Base-by-base conservation (phyloP, 2,113 vertebrate species). In the Eonycteris spelaea region DNA sequence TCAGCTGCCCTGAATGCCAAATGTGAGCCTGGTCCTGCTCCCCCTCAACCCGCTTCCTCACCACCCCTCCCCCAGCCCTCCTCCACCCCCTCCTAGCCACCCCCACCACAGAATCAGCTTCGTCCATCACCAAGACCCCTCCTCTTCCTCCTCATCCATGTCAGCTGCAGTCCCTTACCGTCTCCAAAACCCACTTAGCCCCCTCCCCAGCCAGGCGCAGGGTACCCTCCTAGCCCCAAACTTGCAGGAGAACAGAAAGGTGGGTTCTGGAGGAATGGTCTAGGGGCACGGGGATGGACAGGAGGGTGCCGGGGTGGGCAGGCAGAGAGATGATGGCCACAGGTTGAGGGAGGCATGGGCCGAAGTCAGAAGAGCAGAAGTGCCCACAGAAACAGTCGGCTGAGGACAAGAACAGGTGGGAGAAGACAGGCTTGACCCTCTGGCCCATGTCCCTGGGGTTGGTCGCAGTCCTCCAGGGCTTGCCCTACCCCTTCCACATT, bases 1-100 rank as follows among this genome's bases (percentile, higher is more conserved):
- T 98, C 98, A 98, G 97, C 98, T 98, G 98, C 98, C 98, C 98
- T 98, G 98, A 98, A 98, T 98, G 98, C 97, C 97, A 98, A 98
- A 98, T 98, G 97, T 98, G 98, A 97, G 97, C 95, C 96, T 97
- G 98, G 98, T 96, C 97, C 96, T 87, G 96, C 97, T 97, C 91
- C 96, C 96, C 94, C 95, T 28, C 95, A 95, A 86, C 95, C 90
- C 1, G 63, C 93, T 94, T 96, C 96, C 96, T 96, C 51, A 22
- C 94, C 79, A 92, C 97, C 97, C 97, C 95, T 96, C 95, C 95
- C 93, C 97, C 96, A 96, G 55, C 78, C 79, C 87, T 85, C 97
- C 95, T 65, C 95, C 89, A 91, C 80, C 96, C 97, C 97, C 92
- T 96, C 92, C 63, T 90, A 22, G 30, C 96, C 11, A 2, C 59